Percentiles rank a stretch among this genome's conserved stretches.
These are phyloP conservation scores for Protosalanx chinensis DNA, from an alignment of 2,797 vertebrate species.

Conservation along the genomic window DNA sequence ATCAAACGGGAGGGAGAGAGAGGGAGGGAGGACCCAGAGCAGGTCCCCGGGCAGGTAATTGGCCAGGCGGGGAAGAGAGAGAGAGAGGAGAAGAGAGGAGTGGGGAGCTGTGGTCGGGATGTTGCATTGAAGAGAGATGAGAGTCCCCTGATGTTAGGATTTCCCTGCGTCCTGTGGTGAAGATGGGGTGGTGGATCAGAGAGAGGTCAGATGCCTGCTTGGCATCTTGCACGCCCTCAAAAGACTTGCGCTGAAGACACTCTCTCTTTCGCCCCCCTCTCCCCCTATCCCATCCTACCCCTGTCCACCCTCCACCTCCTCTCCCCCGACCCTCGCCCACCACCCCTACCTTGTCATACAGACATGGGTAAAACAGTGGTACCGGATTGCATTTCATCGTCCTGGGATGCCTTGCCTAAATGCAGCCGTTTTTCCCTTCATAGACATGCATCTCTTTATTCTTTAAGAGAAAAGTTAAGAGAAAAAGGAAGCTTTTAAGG, in stretches of 20 bases:
- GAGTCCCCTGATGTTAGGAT: conserved; percentile 32
- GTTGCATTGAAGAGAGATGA: conserved; percentile 52
- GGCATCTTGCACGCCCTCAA: too few relatives aligned
- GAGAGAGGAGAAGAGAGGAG: conserved; percentile 27
- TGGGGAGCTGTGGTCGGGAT: conserved; percentile 34
- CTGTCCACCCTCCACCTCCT: neutral
- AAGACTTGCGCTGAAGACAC: too few relatives aligned
- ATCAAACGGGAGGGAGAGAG: conserved; percentile 32
- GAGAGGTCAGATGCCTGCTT: too few relatives aligned
- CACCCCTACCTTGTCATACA: conserved; percentile 21
- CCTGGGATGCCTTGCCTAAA: conserved; percentile 52
- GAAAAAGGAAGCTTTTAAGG: conserved; percentile 72
- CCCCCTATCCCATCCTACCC: conserved; percentile 21
- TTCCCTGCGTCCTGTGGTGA: too few relatives aligned
- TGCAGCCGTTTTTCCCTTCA: conserved; percentile 40
- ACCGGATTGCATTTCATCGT: conserved; percentile 50
- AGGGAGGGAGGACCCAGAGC: conserved; percentile 16
- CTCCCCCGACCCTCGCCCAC: neutral
- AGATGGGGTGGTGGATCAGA: too few relatives aligned
- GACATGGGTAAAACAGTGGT: conserved; percentile 50
- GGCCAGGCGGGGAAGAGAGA: conserved; percentile 33
- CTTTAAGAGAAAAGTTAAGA: conserved; percentile 58
- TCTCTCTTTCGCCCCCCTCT: conserved; percentile 1
- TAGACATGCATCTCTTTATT: conserved; percentile 63
- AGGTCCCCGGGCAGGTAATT: conserved; percentile 40